Evolutionary conservation across 2,888 invertebrate genomes (phyloP).

Genomic region (Dryadula phaetusa): DNA sequence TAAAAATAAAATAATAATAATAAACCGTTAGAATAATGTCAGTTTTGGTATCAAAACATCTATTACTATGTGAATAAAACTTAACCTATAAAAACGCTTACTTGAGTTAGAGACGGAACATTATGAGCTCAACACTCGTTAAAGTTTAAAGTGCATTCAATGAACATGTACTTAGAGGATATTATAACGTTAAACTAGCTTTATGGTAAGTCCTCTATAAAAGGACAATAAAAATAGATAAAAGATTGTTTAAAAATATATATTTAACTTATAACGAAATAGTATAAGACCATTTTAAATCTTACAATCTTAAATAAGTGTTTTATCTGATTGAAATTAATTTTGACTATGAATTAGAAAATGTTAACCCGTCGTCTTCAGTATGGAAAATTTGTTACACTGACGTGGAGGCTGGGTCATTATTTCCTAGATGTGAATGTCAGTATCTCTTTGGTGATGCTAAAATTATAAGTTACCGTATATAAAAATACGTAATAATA

Average conservation of each 20-base stretch:
- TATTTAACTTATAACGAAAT: background rate
- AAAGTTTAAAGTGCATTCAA: slow-evolving; percentile 24
- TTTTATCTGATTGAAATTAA: background rate
- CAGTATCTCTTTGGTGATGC: too few relatives aligned
- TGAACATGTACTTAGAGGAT: slow-evolving; percentile 24
- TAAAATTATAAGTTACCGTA: too few relatives aligned
- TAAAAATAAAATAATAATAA: too few relatives aligned
- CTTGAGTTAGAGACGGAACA: slow-evolving; percentile 1
- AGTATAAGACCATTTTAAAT: background rate
- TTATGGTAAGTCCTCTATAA: slow-evolving; percentile 19
- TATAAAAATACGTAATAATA: too few relatives aligned
- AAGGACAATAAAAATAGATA: background rate
- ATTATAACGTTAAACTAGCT: slow-evolving; percentile 12
- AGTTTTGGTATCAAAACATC: background rate
- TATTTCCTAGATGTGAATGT: too few relatives aligned
- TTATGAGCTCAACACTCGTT: slow-evolving; percentile 18
- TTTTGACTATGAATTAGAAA: too few relatives aligned
- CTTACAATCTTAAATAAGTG: background rate
- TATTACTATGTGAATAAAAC: background rate
- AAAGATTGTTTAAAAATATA: background rate
- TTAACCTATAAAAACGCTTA: slow-evolving; percentile 5
- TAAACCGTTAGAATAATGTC: background rate
- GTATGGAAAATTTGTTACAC: too few relatives aligned
- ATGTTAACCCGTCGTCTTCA: too few relatives aligned
- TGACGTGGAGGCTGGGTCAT: too few relatives aligned